A percentile compares a stretch with the other conserved stretches of the same genome.
Evolutionary conservation across 2,888 invertebrate species (phyloP).

Genomic region (Dromius quadrimaculatus): DNA sequence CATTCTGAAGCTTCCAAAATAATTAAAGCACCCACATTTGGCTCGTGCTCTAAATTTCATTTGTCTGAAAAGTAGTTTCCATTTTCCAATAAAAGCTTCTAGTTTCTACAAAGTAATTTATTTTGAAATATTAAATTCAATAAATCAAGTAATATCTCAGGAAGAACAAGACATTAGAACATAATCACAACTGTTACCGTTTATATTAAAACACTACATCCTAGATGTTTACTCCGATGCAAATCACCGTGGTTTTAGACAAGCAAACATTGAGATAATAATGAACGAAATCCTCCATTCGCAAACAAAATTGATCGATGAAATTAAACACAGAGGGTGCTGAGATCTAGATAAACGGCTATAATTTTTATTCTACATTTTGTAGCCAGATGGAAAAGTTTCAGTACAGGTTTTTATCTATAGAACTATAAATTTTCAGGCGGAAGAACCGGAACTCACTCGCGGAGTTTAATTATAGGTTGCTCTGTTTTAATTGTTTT

Average conservation of each 20-base stretch:
- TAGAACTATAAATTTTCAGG: slow-evolving; percentile 22
- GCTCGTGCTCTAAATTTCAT: too few relatives aligned
- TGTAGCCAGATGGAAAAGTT: not conserved
- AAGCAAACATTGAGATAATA: slow-evolving; percentile 26
- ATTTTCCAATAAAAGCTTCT: not conserved
- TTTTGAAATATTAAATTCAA: not conserved
- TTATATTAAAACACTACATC: slow-evolving; percentile 19
- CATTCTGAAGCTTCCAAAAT: too few relatives aligned
- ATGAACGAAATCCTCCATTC: slow-evolving; percentile 29
- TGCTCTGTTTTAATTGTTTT: slow-evolving; percentile 27
- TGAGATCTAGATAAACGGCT: slow-evolving; percentile 9
- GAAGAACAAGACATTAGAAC: not conserved
- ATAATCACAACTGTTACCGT: slow-evolving; percentile 25
- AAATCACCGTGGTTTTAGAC: slow-evolving; percentile 23
- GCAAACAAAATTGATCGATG: slow-evolving; percentile 27
- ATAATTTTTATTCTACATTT: too few relatives aligned
- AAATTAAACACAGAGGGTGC: slow-evolving; percentile 17
- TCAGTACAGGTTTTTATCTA: slow-evolving; percentile 11
- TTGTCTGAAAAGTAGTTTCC: not conserved
- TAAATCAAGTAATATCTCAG: not conserved
- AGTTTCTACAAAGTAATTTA: not conserved
- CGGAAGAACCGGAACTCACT: slow-evolving; percentile 2
- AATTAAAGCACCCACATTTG: too few relatives aligned
- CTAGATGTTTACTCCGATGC: slow-evolving; percentile 21
- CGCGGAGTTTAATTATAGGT: slow-evolving; percentile 21